Base-by-base conservation (phyloP, 2,113 vertebrate species). In the crab-eating macaque (Macaca fascicularis) region DNA sequence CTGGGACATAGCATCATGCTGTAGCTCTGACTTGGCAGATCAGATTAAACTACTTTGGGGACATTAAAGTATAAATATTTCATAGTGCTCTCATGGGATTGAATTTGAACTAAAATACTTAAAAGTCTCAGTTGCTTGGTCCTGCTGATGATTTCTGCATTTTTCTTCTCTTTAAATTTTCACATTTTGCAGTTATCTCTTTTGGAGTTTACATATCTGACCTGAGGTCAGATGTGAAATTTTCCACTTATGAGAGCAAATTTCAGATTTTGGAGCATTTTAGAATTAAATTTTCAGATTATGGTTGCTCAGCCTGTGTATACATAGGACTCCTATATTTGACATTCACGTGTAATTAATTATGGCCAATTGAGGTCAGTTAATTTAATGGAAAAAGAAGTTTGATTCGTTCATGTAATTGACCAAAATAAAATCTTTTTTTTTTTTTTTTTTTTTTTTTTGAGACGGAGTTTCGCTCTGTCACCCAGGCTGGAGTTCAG, bases 31-130 rank as follows among this genome's bases (percentile, higher is more conserved):
- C 97, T 98, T 98, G 94, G 98, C 97, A 98, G 98, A 98, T 98
- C 94, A 97, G 92, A 98, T 98, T 98, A 98, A 98, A 97, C 97
- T 98, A 98, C 96, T 98, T 98, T 97, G 92, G 97, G 94, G 90
- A 98, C 98, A 98, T 98, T 98, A 98, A 98, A 98, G 96, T 97
- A 98, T 98, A 96, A 99, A 98, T 98, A 99, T 98, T 99, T 98
- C 96, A 99, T 98, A 93, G 81, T 97, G 45, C 93, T 97, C 97
- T 98, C 96, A 95, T 79, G 93, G 94, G 94, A 74, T 84, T 98
- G 97, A 98, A 97, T 98, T 98, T 98, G 98, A 98, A 97, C 64
- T 95, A 94, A 89, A 94, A 94, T 95, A 57, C 94, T 97, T 93
- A 96, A 64, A 98, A 94, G 93, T 79, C 90, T 97, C 97, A 76